These are phyloP conservation scores for Decapterus maruadsi DNA, from an alignment of 2,797 vertebrate genomes.

Conservation along the genomic window DNA sequence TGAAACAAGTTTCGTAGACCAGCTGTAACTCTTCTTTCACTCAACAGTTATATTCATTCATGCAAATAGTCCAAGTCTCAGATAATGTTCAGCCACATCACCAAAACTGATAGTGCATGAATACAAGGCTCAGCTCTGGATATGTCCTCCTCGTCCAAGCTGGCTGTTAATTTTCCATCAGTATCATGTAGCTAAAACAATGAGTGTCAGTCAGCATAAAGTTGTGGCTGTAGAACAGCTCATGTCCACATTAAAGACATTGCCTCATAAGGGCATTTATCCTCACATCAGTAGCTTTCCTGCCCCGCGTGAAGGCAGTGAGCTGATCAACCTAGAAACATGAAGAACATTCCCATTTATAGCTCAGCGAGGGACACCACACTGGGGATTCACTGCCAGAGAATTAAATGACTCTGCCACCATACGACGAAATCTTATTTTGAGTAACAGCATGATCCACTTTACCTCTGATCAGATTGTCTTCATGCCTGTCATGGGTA, in stretches of 20 bases:
- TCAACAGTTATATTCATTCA: too few relatives aligned
- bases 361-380: constrained; percentile 70
- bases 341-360: constrained; percentile 82
- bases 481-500: background rate
- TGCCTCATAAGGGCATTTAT: constrained; percentile 78
- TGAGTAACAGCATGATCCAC: constrained; percentile 51
- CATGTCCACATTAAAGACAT: constrained; percentile 25
- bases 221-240: background rate
- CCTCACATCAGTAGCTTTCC: constrained; percentile 74
- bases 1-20: background rate
- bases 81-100: background rate
- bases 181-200: background rate
- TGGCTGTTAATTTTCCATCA: background rate
- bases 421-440: constrained; percentile 59
- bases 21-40: too few relatives aligned
- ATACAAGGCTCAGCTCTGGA: background rate
- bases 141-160: background rate
- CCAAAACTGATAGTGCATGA: background rate
- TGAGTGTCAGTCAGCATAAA: background rate
- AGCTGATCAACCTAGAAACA: constrained; percentile 73
- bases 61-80: too few relatives aligned
- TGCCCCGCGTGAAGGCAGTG: constrained; percentile 42
- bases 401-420: constrained; percentile 55
- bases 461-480: constrained; percentile 19
- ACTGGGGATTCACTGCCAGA: constrained; percentile 62